Base-by-base conservation (phyloP, 2,888 invertebrate species). In the Pycnomerus fuliginosus region DNA sequence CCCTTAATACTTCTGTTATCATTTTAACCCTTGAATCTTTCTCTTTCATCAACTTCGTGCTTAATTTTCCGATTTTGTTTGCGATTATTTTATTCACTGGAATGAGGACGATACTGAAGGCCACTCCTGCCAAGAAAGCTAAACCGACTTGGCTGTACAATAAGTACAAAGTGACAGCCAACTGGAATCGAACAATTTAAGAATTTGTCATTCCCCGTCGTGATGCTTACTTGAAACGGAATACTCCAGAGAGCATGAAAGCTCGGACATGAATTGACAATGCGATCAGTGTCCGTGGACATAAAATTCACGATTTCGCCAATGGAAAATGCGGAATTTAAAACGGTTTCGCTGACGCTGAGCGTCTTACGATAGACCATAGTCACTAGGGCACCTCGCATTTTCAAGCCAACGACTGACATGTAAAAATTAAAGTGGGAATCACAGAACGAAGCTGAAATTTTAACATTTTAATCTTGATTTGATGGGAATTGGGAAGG, bases 221-320 rank as follows among this genome's bases (percentile, higher is more conserved):
- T n/a, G n/a, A n/a, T n/a, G n/a, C 33, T 43, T 25, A 86, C 87
- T 79, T 90, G 91, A 62, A 96, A 78, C 3, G 97, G 97, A 65
- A 97, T 87, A 71, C 95, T 96, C 97, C 98, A 98, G 55, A 96
- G 78, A 3, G 91, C 85, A 74, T 98, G 98, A 69, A 99, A 96
- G 73, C 94, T 95, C 2, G 92, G 87, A 71, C 94, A 95, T 13
- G 96, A 90, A 71, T 96, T 96, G 0, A 95, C 90, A 55, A 98
- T 90, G 55, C 97, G 80, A 68, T 97, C 95, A 0, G 90, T 88
- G 69, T 99, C 98, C 0, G 94, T 94, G 16, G 95, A 96, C 90
- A 98, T 94, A 58, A 93, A 90, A 73, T 98, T 98, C 1, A 96
- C 82, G 42, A 98, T 87, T 75, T 97, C 90, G 0, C 97, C 97